Evolutionary conservation across 2,113 vertebrate species (phyloP).

Genomic region (Lontra canadensis): DNA sequence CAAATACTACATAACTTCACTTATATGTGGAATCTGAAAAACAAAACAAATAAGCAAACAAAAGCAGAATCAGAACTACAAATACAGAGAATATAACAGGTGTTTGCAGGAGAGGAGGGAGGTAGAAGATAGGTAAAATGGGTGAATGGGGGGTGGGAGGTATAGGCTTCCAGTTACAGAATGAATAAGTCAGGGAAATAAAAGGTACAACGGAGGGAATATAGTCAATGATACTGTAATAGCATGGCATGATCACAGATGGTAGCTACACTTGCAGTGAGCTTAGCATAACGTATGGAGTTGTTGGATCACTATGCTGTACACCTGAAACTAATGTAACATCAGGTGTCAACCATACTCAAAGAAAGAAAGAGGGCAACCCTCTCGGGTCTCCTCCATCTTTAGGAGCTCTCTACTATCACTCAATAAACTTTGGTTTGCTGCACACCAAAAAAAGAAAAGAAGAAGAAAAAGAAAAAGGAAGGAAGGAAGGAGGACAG

Average conservation of each 20-base stretch:
- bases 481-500: too few species aligned
- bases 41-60: background rate
- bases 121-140: background rate
- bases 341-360: background rate
- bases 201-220: background rate
- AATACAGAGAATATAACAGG: background rate
- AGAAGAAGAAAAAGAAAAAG: too few species aligned
- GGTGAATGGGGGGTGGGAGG: background rate
- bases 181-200: background rate
- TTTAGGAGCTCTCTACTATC: too few species aligned
- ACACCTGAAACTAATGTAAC: background rate
- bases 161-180: background rate
- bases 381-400: too few species aligned
- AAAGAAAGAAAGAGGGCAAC: background rate
- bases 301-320: background rate
- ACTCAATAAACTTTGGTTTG: too few species aligned
- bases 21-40: background rate
- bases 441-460: too few species aligned
- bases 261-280: background rate
- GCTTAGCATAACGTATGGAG: background rate
- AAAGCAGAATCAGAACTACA: background rate
- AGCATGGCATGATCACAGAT: background rate
- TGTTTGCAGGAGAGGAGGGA: background rate
- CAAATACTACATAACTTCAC: background rate
- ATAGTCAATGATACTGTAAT: background rate